Evolutionary conservation across 2,113 vertebrate genomes (phyloP), one percentile per base, ranked within the genome.

Genomic region (Choloepus hoffmanni): DNA sequence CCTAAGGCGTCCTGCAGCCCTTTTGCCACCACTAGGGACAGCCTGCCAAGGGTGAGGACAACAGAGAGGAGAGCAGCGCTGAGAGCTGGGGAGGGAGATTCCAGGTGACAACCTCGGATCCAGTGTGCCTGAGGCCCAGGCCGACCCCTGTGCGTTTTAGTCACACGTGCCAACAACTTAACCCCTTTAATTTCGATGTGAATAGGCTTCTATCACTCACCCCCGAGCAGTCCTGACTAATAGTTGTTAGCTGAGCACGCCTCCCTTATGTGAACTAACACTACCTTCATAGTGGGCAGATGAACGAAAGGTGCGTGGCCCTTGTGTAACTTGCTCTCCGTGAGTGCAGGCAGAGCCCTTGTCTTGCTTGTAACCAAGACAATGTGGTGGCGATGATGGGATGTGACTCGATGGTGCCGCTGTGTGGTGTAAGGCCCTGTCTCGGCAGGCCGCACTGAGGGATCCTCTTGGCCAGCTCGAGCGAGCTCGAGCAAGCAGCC

Each of bases 401-500:
- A 40, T 2, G 4, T 58, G 16, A 13, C 43, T 30, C 24, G 40
- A 43, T 5, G 0, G 1, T 9, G 50, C 12, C 1, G 1, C 30
- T 0, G 15, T 16, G 0, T 19, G 3, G 7, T 14, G 3, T 5
- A 18, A 48, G 67, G 18, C 62, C 62, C 58, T 19, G 18, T 36
- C 55, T 33, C 16, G 1, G 45, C 58, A 3, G 72, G 12, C 18
- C 1, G 24, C 14, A 13, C 7, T 0, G 30, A 24, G 18, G 55
- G 16, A 10, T 5, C 0, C 2, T 7, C 26, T 16, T 12, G 5
- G 28, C n/a, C 16, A 3, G 10, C 50, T 53, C 21, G 18, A 13
- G 1, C 5, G 19, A 3, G 10, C 50, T 53, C 21, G 18, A 13
- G 1, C 5, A 14, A 36, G n/a, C 40, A 15, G 13, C 55, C 7